Evolutionary conservation across 2,888 invertebrate genomes (phyloP).

Genomic region (Anthoptus insignis): DNA sequence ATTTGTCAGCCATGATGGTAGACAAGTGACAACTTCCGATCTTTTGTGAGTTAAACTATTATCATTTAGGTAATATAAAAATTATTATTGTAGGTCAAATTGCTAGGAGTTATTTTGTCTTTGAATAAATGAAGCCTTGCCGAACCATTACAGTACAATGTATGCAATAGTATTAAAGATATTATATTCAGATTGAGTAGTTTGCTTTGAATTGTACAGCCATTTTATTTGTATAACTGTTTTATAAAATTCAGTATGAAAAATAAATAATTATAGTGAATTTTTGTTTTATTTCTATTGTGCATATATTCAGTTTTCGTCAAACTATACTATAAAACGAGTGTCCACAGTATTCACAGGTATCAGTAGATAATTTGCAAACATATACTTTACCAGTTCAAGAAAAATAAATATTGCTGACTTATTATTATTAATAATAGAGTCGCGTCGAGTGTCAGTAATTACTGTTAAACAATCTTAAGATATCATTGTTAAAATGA

Average conservation of each 20-base stretch:
- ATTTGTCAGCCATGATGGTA: background rate
- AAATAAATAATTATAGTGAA: constrained; percentile 37
- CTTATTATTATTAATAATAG: too few relatives aligned
- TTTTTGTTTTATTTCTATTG: constrained; percentile 18
- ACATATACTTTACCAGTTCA: too few relatives aligned
- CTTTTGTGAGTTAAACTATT: background rate
- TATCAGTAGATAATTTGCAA: too few relatives aligned
- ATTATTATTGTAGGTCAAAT: constrained; percentile 7
- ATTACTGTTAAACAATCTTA: too few relatives aligned
- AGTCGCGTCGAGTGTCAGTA: too few relatives aligned
- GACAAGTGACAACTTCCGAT: too few relatives aligned
- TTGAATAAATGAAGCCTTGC: constrained; percentile 27
- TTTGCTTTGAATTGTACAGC: constrained; percentile 77
- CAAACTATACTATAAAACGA: too few relatives aligned
- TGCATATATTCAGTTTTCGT: background rate
- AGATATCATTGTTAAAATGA: too few relatives aligned
- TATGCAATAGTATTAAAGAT: constrained; percentile 43
- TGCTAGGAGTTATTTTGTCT: constrained; percentile 5
- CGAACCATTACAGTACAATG: constrained; percentile 51
- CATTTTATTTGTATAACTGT: constrained; percentile 80
- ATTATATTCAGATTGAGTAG: constrained; percentile 60
- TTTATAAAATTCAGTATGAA: constrained; percentile 68
- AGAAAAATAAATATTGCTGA: too few relatives aligned
- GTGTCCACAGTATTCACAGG: too few relatives aligned
- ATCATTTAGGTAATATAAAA: constrained; percentile 5